Evolutionary conservation across 2,113 vertebrate species (phyloP).

Genomic region (Callionymus lyra): DNA sequence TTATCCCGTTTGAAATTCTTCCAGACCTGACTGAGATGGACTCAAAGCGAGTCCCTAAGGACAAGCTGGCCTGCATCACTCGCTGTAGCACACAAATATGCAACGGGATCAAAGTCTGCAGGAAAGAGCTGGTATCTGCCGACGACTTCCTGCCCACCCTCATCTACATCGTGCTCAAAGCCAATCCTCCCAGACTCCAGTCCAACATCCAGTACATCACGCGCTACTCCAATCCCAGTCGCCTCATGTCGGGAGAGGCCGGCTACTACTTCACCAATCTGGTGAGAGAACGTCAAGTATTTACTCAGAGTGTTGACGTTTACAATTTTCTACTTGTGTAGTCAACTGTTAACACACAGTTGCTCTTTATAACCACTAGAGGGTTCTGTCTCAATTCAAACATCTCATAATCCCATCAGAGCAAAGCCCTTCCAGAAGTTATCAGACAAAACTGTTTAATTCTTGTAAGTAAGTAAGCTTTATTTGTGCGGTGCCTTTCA

Average conservation of each 20-base stretch:
- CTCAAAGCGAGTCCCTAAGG: conserved; percentile 84
- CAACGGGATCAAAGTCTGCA: conserved; percentile 85
- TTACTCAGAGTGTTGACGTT: too few relatives aligned
- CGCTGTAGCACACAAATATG: conserved; percentile 95
- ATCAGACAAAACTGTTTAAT: too few relatives aligned
- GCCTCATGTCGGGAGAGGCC: conserved; percentile 92
- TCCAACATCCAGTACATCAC: conserved; percentile 98
- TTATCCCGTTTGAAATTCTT: not conserved
- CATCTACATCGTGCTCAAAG: conserved; percentile 91
- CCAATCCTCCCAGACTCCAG: conserved; percentile 90
- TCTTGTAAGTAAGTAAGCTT: too few relatives aligned
- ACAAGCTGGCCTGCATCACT: conserved; percentile 87
- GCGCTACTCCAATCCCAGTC: conserved; percentile 89
- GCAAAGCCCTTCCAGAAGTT: too few relatives aligned
- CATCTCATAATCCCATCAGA: too few relatives aligned
- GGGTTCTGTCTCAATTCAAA: too few relatives aligned
- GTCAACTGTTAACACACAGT: too few relatives aligned
- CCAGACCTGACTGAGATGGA: conserved; percentile 94
- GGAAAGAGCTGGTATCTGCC: conserved; percentile 85
- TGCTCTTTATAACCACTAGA: too few relatives aligned
- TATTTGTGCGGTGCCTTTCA: too few relatives aligned
- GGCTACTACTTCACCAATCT: conserved; percentile 98
- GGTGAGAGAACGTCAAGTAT: conserved; percentile 70
- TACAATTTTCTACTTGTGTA: too few relatives aligned
- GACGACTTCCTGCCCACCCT: conserved; percentile 94